Evolutionary conservation across 2,888 invertebrate species (phyloP).

Genomic region (Keiferia lycopersicella): DNA sequence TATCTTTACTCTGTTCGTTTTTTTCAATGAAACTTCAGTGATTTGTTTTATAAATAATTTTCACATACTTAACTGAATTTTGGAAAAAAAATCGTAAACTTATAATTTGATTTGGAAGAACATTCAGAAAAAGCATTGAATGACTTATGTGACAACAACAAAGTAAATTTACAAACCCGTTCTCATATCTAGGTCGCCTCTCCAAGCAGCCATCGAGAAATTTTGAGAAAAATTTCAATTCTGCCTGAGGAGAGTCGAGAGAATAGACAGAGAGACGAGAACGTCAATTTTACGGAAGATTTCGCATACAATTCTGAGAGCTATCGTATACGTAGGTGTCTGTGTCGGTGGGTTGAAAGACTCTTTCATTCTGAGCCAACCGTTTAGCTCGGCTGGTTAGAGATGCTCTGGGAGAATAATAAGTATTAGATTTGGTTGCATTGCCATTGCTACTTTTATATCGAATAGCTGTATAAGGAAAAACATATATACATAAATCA

Average conservation of each 20-base stretch:
- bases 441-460: not conserved
- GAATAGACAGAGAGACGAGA: conserved; percentile 50
- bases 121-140: no score
- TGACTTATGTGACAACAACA: not conserved
- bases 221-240: conserved; percentile 55
- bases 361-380: conserved; percentile 41
- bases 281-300: conserved; percentile 77
- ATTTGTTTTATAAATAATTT: no score
- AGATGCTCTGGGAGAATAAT: not conserved
- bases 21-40: no score
- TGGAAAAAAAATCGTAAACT: no score
- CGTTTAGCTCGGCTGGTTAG: conserved; percentile 37
- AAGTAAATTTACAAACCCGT: not conserved
- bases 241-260: conserved; percentile 52
- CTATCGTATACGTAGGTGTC: conserved; percentile 26
- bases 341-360: conserved; percentile 37
- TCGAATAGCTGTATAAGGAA: not conserved
- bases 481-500: not conserved
- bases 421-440: no score
- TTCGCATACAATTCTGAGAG: conserved; percentile 60
- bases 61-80: no score
- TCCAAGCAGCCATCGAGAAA: conserved; percentile 6
- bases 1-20: no score
- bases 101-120: no score
- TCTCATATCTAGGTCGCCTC: conserved; percentile 3